A percentile compares a stretch with the other conserved stretches of the same genome.
Conservation (phyloP, 2,888 invertebrate species). For the Hedychridium roseum region DNA sequence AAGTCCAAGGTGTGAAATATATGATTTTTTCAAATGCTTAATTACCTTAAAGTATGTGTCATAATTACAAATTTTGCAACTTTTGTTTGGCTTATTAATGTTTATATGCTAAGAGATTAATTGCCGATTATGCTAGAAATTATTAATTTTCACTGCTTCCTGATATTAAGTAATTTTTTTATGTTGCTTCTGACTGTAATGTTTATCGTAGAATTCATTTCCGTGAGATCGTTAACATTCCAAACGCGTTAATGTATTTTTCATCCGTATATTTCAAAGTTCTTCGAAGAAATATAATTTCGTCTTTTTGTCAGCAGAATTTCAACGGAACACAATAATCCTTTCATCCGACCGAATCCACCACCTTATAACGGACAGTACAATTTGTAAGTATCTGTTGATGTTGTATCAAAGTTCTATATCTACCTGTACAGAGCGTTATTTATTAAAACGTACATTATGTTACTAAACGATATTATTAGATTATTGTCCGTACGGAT, state of each 20-base stretch:
- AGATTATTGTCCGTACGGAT: too few relatives aligned
- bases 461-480: too few relatives aligned
- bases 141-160: background rate
- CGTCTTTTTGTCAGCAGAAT: slow-evolving; percentile 40
- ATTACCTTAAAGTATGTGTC: background rate
- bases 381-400: slow-evolving; percentile 60
- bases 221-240: background rate
- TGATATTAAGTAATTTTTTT: background rate
- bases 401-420: background rate
- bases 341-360: slow-evolving; percentile 67
- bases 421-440: too few relatives aligned
- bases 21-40: background rate
- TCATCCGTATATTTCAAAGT: too few relatives aligned
- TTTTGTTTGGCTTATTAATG: background rate
- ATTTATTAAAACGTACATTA: too few relatives aligned
- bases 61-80: background rate
- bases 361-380: slow-evolving; percentile 69
- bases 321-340: slow-evolving; percentile 52
- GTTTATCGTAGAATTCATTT: background rate
- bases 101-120: background rate
- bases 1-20: slow-evolving; percentile 52
- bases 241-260: background rate
- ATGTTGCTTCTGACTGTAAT: background rate
- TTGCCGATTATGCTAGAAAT: background rate
- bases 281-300: too few relatives aligned